Evolutionary conservation across 2,888 invertebrate species (phyloP).

Genomic region (Nomada fucata): DNA sequence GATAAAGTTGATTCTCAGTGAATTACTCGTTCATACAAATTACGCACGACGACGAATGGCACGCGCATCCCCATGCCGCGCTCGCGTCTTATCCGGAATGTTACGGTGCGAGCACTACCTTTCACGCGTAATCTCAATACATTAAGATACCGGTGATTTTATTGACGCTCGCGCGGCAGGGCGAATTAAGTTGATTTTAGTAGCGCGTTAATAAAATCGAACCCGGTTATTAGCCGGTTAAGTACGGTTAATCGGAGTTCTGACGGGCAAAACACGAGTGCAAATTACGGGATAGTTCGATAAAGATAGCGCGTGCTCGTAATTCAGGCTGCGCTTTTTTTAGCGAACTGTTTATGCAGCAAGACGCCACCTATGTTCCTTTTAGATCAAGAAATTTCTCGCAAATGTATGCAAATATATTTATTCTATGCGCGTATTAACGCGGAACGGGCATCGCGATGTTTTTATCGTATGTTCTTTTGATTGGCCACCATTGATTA

Average conservation of each 20-base stretch:
- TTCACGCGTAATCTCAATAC: conserved; percentile 64
- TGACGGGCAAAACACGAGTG: not conserved
- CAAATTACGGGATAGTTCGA: not conserved
- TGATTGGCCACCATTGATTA: too few species aligned
- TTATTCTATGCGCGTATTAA: not conserved
- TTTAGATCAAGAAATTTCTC: not conserved
- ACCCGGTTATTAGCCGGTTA: conserved; percentile 44
- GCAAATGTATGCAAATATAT: not conserved
- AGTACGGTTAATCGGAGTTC: conserved; percentile 14
- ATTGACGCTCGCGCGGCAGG: conserved; percentile 60
- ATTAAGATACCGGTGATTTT: conserved; percentile 63
- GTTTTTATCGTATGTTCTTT: too few species aligned
- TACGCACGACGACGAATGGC: conserved; percentile 44
- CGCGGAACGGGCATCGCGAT: too few species aligned
- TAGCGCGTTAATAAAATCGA: conserved; percentile 61
- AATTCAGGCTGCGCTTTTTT: too few species aligned
- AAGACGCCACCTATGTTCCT: too few species aligned
- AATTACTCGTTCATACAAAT: conserved; percentile 46
- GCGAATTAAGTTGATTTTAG: conserved; percentile 62
- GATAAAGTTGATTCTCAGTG: conserved; percentile 42
- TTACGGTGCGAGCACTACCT: conserved; percentile 43
- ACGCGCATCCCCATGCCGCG: conserved; percentile 34
- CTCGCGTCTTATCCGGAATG: conserved; percentile 52
- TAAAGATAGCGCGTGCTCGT: not conserved
- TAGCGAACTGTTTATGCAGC: too few species aligned